phyloP scores from a whole-genome alignment of 64 coral and sea anemone species.

The Pocillopora damicornis region DNA sequence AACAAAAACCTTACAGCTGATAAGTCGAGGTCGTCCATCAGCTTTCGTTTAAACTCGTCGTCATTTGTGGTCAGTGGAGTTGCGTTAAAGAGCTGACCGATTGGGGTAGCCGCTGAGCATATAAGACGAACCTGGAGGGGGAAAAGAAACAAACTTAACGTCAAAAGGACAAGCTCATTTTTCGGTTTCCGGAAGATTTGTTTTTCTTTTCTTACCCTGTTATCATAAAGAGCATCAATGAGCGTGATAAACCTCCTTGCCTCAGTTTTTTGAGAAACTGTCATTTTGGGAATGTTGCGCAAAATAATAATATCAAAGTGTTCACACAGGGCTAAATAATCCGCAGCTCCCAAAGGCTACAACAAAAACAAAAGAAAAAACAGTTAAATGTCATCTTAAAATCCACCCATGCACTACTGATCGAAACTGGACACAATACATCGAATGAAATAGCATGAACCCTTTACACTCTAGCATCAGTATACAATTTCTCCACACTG shows the following conservation, averaged over 20 bases:
- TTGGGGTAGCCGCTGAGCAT: conserved; percentile 72
- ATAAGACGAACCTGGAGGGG: conserved; percentile 69
- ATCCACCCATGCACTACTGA: neutral
- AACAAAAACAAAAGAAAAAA: neutral
- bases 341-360: conserved; percentile 88
- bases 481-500: no score
- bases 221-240: conserved; percentile 95
- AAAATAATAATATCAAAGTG: conserved; percentile 90
- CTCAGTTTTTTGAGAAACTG: conserved; percentile 73
- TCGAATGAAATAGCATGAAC: no score
- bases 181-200: neutral
- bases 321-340: conserved; percentile 85
- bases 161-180: neutral
- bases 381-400: neutral
- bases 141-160: neutral
- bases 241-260: conserved; percentile 91
- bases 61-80: conserved; percentile 71
- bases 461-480: no score
- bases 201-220: conserved; percentile 57
- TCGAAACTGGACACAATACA: neutral
- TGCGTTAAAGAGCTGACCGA: conserved; percentile 71
- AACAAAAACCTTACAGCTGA: conserved; percentile 46
- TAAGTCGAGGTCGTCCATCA: conserved; percentile 84
- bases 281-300: conserved; percentile 88
- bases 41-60: conserved; percentile 68